phyloP scores from a whole-genome alignment of 2,888 invertebrate genomes.

The Hanleya hanleyi region DNA sequence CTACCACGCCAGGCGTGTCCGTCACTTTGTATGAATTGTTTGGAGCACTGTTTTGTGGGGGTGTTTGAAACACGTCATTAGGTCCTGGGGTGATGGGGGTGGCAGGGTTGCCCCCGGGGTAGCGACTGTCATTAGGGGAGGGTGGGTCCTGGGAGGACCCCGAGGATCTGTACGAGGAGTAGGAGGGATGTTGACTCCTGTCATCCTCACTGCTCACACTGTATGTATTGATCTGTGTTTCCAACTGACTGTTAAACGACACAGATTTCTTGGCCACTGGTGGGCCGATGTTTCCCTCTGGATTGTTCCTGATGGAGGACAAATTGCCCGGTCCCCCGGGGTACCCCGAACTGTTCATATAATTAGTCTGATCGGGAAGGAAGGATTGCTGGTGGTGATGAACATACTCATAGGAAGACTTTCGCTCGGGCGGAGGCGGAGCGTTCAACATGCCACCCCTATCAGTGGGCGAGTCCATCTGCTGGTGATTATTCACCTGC shows the following conservation, averaged over 20 bases:
- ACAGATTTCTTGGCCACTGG: constrained; percentile 72
- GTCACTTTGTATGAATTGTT: constrained; percentile 53
- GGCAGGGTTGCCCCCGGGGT: constrained; percentile 52
- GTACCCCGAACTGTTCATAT: constrained; percentile 6
- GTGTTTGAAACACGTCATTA: constrained; percentile 41
- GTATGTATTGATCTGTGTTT: constrained; percentile 67
- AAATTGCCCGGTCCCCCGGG: not conserved
- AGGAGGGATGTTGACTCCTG: constrained; percentile 44
- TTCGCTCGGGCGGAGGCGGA: constrained; percentile 87
- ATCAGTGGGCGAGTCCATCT: not conserved
- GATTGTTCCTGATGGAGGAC: not conserved
- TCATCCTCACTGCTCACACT: constrained; percentile 41
- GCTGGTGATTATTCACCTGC: not conserved
- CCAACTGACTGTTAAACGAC: constrained; percentile 72
- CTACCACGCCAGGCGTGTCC: constrained; percentile 96
- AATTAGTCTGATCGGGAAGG: not conserved
- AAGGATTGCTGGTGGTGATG: constrained; percentile 75
- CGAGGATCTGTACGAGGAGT: constrained; percentile 50
- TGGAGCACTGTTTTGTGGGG: constrained; percentile 27
- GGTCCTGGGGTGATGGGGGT: constrained; percentile 40
- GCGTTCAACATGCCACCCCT: constrained; percentile 21
- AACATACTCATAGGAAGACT: constrained; percentile 91
- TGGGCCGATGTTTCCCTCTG: not conserved
- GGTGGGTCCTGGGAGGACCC: constrained; percentile 40
- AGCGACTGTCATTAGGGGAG: constrained; percentile 66